A percentile compares a stretch with the other conserved stretches of the same genome.
These are phyloP conservation scores for Callyntrura guangdongensis DNA, from an alignment of 2,888 invertebrate genomes.

Conservation along the genomic window DNA sequence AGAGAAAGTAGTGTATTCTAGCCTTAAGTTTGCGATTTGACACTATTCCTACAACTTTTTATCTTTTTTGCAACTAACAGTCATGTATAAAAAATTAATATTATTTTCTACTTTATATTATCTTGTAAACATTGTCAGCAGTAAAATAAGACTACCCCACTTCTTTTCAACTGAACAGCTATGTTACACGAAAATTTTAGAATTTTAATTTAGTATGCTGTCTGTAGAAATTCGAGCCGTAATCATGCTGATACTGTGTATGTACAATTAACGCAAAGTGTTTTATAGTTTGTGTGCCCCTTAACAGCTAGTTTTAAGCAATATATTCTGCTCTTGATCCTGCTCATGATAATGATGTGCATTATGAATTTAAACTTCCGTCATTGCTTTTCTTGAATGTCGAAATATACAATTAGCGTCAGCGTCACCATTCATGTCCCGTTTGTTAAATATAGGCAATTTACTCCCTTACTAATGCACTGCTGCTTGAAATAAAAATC, in stretches of 20 bases:
- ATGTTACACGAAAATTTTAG: neutral
- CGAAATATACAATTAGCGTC: too few relatives aligned
- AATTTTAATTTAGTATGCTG: neutral
- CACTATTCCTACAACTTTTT: neutral
- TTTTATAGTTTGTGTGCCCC: too few relatives aligned
- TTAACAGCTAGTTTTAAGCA: too few relatives aligned
- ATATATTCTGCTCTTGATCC: too few relatives aligned
- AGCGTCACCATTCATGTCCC: too few relatives aligned
- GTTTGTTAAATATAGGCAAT: neutral
- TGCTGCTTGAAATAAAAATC: slow-evolving; percentile 37
- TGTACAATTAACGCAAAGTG: too few relatives aligned
- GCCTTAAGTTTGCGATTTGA: too few relatives aligned
- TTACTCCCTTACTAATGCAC: neutral
- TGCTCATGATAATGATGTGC: too few relatives aligned
- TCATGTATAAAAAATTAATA: neutral
- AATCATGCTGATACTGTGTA: neutral
- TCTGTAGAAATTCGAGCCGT: neutral
- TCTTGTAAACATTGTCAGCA: neutral
- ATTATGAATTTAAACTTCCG: neutral
- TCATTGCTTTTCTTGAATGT: too few relatives aligned
- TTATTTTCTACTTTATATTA: neutral
- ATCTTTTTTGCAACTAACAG: slow-evolving; percentile 20
- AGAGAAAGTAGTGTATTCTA: neutral
- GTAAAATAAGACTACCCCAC: neutral
- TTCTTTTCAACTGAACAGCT: neutral